phyloP scores from a whole-genome alignment of 37 sponge, comb jelly and placozoan species.

The Beroe forskalii region DNA sequence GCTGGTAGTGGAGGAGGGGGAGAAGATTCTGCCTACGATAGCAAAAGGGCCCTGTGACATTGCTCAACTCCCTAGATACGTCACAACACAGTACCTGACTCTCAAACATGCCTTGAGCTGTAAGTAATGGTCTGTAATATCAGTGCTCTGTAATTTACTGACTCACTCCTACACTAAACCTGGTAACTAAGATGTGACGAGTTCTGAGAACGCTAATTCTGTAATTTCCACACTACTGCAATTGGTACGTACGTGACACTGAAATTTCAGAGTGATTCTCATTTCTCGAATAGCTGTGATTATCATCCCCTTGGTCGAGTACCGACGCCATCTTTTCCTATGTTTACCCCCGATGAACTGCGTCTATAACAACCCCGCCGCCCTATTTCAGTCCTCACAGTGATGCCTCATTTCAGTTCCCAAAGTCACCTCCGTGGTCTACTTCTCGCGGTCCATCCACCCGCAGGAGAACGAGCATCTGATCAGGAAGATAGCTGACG shows the following conservation, averaged over 20 bases:
- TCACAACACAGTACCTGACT: slow-evolving; percentile 33
- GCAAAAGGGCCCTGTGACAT: slow-evolving; percentile 44
- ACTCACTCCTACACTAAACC: no score
- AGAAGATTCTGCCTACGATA: slow-evolving; percentile 9
- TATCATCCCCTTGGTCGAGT: no score
- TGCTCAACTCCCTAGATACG: not conserved
- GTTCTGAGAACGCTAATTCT: no score
- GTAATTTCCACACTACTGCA: no score
- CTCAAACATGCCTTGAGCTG: slow-evolving; percentile 26
- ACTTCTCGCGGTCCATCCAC: slow-evolving; percentile 35
- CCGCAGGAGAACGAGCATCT: slow-evolving; percentile 8
- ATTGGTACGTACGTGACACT: no score
- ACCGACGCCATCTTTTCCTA: no score
- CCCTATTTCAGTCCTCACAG: no score
- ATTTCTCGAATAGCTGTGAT: no score
- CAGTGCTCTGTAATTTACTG: not conserved
- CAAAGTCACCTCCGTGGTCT: slow-evolving; percentile 13
- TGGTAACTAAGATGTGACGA: no score
- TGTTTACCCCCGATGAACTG: no score
- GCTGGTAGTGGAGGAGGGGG: slow-evolving; percentile 42
- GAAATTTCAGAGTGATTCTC: no score
- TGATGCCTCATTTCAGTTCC: slow-evolving; percentile 59
- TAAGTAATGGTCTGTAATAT: not conserved
- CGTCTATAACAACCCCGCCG: no score
- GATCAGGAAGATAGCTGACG: not conserved